Conservation (phyloP, 2,797 vertebrate genomes). For the Orientallactaga sibirica region DNA sequence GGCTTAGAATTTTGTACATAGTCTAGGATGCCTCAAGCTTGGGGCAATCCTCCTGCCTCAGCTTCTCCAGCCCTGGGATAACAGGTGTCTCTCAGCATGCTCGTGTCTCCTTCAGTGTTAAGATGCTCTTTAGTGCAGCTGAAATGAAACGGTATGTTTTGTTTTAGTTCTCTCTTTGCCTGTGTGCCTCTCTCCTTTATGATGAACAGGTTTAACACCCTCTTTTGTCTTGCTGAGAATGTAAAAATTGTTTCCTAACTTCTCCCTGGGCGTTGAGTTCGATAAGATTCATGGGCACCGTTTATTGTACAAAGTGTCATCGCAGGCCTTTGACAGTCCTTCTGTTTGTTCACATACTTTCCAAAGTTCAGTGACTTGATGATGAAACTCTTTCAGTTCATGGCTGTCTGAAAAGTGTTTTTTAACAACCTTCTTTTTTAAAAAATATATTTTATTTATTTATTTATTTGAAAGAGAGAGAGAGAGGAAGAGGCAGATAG, state of each 20-base stretch:
- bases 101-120: not conserved
- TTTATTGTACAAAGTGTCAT: constrained; percentile 18
- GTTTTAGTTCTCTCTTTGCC: not conserved
- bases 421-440: no score
- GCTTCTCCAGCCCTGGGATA: no score
- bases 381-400: not conserved
- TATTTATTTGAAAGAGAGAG: no score
- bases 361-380: not conserved
- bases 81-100: no score
- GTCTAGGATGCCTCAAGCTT: not conserved
- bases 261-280: not conserved
- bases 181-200: no score
- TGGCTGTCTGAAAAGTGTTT: no score
- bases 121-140: not conserved
- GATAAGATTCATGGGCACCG: constrained; percentile 5
- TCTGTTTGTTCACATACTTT: not conserved
- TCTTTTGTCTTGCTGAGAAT: not conserved
- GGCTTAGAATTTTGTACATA: no score
- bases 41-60: not conserved
- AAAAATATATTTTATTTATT: no score
- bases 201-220: not conserved
- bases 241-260: not conserved
- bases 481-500: no score
- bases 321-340: not conserved
- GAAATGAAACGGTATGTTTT: not conserved